Evolutionary conservation across 2,888 invertebrate genomes (phyloP), one percentile per base, ranked within the genome.

Genomic region (Ecliptopera silaceata): DNA sequence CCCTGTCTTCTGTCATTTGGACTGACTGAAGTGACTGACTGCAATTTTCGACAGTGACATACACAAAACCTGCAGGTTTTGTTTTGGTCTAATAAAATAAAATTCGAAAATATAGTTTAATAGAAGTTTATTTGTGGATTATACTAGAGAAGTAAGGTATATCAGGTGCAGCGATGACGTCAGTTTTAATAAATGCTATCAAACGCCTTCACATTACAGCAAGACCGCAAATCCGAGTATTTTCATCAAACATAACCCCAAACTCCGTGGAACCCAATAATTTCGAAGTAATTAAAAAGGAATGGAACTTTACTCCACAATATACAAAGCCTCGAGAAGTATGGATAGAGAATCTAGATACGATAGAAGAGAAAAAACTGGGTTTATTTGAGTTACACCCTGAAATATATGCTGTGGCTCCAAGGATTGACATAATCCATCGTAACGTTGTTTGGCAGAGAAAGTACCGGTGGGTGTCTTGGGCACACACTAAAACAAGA

Each of bases 331-430:
- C 94, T 0, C 92, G 96, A 8, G 95, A 97, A 86, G 96, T 95
- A 45, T 98, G 97, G 97, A 92, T 98, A 38, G 97, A 97, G 79
- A 97, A 95, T 83, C 79, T 97, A 36, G 95, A 97, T 75, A 93
- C 95, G 0, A 84, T 95, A 13, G 93, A 95, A 63, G 96, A 95
- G 72, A 93, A 94, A 59, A 96, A 96, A 81, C 75, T 97, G n/a
- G 97, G 97, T 0, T 81, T 99, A 1, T 88, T 98, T 29, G 95
- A 97, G 77, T 87, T 99, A 34, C 98, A 99, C 88, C 98, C 99
- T 0, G 93, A 94, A 61, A 91, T 99, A 6, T 99, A 96, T 84
- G 97, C 95, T 0, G 90, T 93, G 0, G 93, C 94, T 69, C 98
- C 98, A 0, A 93, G 98, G 49, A 93, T 98, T 32, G 98, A 99